Percentiles rank a stretch among this genome's conserved stretches.
Conservation (phyloP, 2,797 vertebrate species). For the Anabacerthia variegaticeps region DNA sequence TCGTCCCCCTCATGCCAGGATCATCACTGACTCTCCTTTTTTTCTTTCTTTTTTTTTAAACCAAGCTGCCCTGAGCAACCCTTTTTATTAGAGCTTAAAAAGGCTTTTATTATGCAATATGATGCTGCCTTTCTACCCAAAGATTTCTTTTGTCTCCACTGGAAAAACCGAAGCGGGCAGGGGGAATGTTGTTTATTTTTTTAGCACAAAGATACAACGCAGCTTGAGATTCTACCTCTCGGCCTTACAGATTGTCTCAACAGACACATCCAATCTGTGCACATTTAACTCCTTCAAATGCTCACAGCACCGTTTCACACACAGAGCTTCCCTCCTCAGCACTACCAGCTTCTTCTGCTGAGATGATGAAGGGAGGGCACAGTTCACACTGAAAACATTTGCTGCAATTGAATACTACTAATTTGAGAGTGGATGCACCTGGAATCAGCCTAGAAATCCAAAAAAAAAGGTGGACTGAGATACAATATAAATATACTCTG, state of each 20-base stretch:
- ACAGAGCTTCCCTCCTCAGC: not conserved
- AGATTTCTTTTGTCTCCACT: constrained; percentile 59
- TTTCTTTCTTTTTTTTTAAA: not conserved
- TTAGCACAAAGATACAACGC: constrained; percentile 64
- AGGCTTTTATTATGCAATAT: constrained; percentile 62
- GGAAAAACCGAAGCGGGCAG: constrained; percentile 38
- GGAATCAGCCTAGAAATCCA: not conserved
- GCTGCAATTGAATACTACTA: not conserved
- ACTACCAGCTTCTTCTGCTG: not conserved
- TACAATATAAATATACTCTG: not conserved
- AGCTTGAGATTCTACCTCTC: constrained; percentile 44
- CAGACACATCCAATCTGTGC: constrained; percentile 40
- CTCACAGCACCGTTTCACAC: not conserved
- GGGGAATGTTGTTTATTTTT: constrained; percentile 21
- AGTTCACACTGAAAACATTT: not conserved
- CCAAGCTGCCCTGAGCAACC: constrained; percentile 45
- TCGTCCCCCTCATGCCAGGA: not conserved
- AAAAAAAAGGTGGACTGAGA: not conserved
- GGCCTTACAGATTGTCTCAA: constrained; percentile 30
- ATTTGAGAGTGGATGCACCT: not conserved
- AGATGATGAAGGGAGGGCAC: not conserved
- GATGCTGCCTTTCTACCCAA: constrained; percentile 56
- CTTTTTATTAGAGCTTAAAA: constrained; percentile 55
- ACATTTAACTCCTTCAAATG: not conserved
- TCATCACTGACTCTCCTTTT: not conserved